phyloP scores from a whole-genome alignment of 2,797 vertebrate genomes.

The Myotis daubentonii region DNA sequence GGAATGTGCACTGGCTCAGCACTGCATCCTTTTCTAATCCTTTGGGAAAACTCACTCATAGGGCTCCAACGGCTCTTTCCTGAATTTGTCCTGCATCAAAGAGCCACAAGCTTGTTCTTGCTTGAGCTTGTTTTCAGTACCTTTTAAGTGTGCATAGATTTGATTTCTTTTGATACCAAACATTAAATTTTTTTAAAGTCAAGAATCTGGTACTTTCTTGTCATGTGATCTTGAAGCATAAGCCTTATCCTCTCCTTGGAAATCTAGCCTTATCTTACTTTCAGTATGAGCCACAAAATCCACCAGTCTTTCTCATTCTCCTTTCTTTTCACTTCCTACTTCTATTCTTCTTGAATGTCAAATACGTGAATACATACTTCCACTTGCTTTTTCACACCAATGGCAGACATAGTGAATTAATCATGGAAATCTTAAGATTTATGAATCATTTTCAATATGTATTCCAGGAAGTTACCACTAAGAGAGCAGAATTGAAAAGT shows the following conservation, averaged over 20 bases:
- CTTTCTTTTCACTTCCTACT: background rate
- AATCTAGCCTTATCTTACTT: background rate
- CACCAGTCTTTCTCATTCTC: background rate
- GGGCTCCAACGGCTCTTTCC: constrained; percentile 7
- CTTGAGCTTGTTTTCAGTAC: background rate
- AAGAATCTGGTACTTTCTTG: background rate
- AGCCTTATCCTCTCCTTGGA: background rate
- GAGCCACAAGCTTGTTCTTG: background rate
- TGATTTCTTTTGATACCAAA: background rate
- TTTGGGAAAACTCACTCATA: constrained; percentile 66
- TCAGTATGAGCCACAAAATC: background rate
- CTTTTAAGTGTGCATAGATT: background rate
- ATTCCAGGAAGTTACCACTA: constrained; percentile 11
- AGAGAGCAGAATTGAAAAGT: background rate
- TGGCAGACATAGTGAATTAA: background rate
- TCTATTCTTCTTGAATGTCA: background rate
- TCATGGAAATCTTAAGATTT: background rate
- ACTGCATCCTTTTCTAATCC: constrained; percentile 54
- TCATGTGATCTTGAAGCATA: background rate
- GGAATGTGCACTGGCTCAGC: constrained; percentile 55
- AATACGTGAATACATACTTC: background rate
- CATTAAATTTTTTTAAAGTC: background rate
- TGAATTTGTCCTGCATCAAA: constrained; percentile 60
- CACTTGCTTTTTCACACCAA: background rate
- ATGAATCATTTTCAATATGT: background rate